These are phyloP conservation scores for Xenopus laevis DNA, from an alignment of 2,113 vertebrate species.

Conservation along the genomic window DNA sequence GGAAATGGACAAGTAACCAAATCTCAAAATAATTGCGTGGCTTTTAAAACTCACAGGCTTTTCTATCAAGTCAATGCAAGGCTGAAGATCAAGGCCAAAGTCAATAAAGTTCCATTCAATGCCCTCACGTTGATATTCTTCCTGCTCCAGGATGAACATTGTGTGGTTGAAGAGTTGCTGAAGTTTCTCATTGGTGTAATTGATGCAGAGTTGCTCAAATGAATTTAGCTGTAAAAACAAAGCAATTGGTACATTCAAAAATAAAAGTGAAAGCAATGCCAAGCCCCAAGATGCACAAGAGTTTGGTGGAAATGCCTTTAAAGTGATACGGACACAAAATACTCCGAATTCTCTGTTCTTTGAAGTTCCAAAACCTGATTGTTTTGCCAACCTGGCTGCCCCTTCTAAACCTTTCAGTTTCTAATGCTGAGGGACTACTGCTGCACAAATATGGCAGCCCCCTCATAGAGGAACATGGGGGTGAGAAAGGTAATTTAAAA, in stretches of 20 bases:
- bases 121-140: constrained; percentile 86
- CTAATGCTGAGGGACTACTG: too few relatives aligned
- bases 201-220: constrained; percentile 87
- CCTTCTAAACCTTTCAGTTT: too few relatives aligned
- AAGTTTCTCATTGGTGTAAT: constrained; percentile 86
- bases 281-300: too few relatives aligned
- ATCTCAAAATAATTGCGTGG: too few relatives aligned
- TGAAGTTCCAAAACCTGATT: too few relatives aligned
- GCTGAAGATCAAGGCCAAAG: constrained; percentile 85
- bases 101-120: constrained; percentile 95
- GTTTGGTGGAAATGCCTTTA: not conserved
- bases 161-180: constrained; percentile 90
- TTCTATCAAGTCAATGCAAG: constrained; percentile 91
- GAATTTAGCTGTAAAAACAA: constrained; percentile 80
- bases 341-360: too few relatives aligned
- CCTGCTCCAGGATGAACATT: constrained; percentile 91
- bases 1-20: not conserved
- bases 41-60: constrained; percentile 73
- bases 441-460: too few relatives aligned
- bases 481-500: too few relatives aligned
- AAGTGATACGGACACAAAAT: too few relatives aligned
- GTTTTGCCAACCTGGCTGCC: too few relatives aligned
- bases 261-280: too few relatives aligned
- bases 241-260: not conserved
- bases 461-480: too few relatives aligned